These are phyloP conservation scores for Yoshiicerus persimilis DNA, from an alignment of 1,140 invertebrate species.

Conservation along the genomic window DNA sequence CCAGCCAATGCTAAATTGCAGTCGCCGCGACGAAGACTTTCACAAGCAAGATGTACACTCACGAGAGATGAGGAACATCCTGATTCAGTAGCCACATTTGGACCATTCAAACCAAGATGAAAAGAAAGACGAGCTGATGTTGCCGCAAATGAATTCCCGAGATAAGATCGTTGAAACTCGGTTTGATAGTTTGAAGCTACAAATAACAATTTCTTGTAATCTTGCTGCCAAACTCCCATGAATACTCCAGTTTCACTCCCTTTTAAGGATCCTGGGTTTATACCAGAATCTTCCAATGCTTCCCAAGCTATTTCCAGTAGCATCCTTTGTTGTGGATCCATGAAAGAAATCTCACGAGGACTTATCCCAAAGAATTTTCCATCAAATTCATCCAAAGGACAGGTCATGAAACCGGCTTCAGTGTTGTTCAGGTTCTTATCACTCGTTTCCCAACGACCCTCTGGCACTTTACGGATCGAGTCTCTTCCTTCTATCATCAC, in stretches of 20 bases:
- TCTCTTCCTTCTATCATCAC: background rate
- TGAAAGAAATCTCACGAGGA: slow-evolving; percentile 60
- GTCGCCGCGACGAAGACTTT: slow-evolving; percentile 27
- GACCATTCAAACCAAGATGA: slow-evolving; percentile 32
- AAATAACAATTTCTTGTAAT: background rate
- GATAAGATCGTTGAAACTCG: background rate
- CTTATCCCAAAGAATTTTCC: slow-evolving; percentile 61
- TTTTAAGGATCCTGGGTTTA: background rate
- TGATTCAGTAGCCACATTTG: slow-evolving; percentile 16
- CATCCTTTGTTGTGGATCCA: slow-evolving; percentile 66
- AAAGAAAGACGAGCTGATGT: slow-evolving; percentile 11
- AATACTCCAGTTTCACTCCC: slow-evolving; percentile 24
- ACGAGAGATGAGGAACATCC: slow-evolving; percentile 38
- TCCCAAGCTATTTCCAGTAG: slow-evolving; percentile 65
- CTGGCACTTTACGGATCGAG: background rate
- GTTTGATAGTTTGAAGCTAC: slow-evolving; percentile 10
- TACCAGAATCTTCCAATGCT: slow-evolving; percentile 59
- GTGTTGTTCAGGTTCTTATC: background rate
- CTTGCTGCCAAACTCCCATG: slow-evolving; percentile 28
- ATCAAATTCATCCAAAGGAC: slow-evolving; percentile 55
- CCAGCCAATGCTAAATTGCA: slow-evolving; percentile 24
- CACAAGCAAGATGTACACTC: slow-evolving; percentile 34
- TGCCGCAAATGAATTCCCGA: slow-evolving; percentile 36
- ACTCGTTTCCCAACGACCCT: background rate
- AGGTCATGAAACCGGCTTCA: slow-evolving; percentile 32